Base-by-base conservation (phyloP, 2,113 vertebrate species). In the Colinus virginianus region DNA sequence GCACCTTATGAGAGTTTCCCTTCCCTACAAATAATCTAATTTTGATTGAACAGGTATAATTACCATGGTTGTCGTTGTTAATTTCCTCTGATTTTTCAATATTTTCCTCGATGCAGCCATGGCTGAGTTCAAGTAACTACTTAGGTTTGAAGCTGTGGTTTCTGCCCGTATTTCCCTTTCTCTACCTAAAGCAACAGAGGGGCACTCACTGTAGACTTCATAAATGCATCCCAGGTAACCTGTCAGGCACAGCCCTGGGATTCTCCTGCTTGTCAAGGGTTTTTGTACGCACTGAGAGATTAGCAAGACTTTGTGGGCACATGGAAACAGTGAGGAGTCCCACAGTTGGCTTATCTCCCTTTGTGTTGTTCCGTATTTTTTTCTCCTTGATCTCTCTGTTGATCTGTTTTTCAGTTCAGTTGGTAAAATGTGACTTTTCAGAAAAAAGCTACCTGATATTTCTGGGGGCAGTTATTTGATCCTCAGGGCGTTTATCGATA, bases 51-150 rank as follows among this genome's bases (percentile, higher is more conserved):
- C 48, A 48, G n/a, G 46, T 25, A 10, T 45, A 40, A n/a, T 51
- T 53, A 19, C 36, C 1, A 0, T 34, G 43, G 40, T 1, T 53
- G 43, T 11, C 53, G 40, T 34, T 48, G 7, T 56, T 53, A 3
- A 4, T 16, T 64, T 30, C 48, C 16, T 40, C 51, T 69, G 61
- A 0, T 18, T 20, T 30, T 78, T 58, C 62, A 17, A 13, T 36
- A 58, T 21, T 30, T 56, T 76, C 13, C 40, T 76, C 4, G 1
- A 6, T 14, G 5, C 4, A 48, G 34, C 30, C 45, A 49, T 34
- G 25, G 18, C 6, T 53, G 56, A 30, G 48, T 55, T 38, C 7
- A 46, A 51, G 1, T 51, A 69, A 20, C 18, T 34, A 28, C 30
- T 36, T 5, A 5, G 1, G 1, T 14, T 25, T 51, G 74, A n/a